Evolutionary conservation across 1,140 invertebrate genomes (phyloP), one percentile per base, ranked within the genome.

Genomic region (Drosophila pseudoananassae): DNA sequence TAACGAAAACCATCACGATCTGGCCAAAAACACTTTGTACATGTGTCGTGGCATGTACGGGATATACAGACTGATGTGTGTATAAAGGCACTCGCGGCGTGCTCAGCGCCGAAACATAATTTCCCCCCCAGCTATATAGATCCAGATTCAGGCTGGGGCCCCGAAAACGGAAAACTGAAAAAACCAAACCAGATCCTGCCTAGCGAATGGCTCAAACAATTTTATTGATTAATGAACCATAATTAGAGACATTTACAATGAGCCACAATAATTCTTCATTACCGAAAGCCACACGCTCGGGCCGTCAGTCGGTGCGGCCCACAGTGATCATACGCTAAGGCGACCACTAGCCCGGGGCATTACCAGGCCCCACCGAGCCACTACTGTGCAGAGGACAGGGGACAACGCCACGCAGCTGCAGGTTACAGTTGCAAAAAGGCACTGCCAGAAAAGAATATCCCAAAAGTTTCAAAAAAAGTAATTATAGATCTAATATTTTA

Each of bases 181-280:
- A 40, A 15, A n/a, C 63, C 51, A 36, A 69, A 69, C 43, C 51
- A 49, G 63, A 68, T 54, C 23, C 25, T 27, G 50, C 31, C 29
- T 20, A 49, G 36, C 27, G 40, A 53, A 9, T n/a, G 57, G 57
- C 33, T 65, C 51, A 77, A 84, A 88, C 83, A 81, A 90, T 88
- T 87, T 90, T 88, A 90, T 90, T 90, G 88, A 90, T 90, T 90
- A 90, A 90, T 90, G 88, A 78, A 87, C 88, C 89, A 90, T 90
- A 90, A 90, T 90, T 90, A 90, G 88, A 88, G 83, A 89, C 82
- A 73, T 81, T 90, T 83, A 81, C 83, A 88, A 79, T 84, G 88
- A 81, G 79, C 78, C 79, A 70, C 82, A 89, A 90, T 90, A 90
- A 87, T 90, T 90, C 88, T 90, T 90, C 77, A 84, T 88, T 84